Conservation (phyloP, 1,140 invertebrate genomes). For the Pygmarrhopalites habei region DNA sequence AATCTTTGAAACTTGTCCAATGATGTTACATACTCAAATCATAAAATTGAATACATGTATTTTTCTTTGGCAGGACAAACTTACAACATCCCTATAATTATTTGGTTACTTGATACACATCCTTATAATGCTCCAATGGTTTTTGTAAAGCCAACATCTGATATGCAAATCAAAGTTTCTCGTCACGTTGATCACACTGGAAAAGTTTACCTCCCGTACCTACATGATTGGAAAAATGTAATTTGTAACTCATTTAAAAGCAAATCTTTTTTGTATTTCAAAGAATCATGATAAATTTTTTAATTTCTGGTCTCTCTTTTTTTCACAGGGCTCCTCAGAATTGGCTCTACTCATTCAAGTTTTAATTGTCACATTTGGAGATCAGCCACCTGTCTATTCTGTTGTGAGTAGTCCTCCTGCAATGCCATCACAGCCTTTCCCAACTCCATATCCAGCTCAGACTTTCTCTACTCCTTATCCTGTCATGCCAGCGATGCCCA, state of each 20-base stretch:
- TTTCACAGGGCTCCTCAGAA: slow-evolving; percentile 65
- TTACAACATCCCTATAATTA: slow-evolving; percentile 95
- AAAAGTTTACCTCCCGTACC: slow-evolving; percentile 92
- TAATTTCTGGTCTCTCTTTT: slow-evolving; percentile 19
- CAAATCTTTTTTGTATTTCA: too few relatives aligned
- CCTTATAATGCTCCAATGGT: slow-evolving; percentile 96
- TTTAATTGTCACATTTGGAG: slow-evolving; percentile 88
- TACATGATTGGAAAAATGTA: slow-evolving; percentile 88
- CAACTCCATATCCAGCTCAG: slow-evolving; percentile 45
- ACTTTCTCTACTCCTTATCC: slow-evolving; percentile 39
- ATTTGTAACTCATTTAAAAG: too few relatives aligned
- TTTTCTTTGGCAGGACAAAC: slow-evolving; percentile 53
- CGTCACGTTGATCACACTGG: slow-evolving; percentile 91
- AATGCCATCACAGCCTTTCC: slow-evolving; percentile 53
- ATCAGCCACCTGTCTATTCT: slow-evolving; percentile 87
- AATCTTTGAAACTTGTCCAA: not conserved
- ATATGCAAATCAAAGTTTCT: slow-evolving; percentile 93
- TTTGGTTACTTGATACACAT: slow-evolving; percentile 95
- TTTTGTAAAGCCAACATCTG: slow-evolving; percentile 88
- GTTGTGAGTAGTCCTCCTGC: slow-evolving; percentile 47
- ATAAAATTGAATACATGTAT: too few relatives aligned
- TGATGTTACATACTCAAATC: not conserved
- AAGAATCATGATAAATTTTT: too few relatives aligned
- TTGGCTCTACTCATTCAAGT: slow-evolving; percentile 78
- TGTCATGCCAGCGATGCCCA: slow-evolving; percentile 54